Evolutionary conservation across 35 echinoderm and acorn worm genomes (phyloP).

Genomic region (Lytechinus pictus): DNA sequence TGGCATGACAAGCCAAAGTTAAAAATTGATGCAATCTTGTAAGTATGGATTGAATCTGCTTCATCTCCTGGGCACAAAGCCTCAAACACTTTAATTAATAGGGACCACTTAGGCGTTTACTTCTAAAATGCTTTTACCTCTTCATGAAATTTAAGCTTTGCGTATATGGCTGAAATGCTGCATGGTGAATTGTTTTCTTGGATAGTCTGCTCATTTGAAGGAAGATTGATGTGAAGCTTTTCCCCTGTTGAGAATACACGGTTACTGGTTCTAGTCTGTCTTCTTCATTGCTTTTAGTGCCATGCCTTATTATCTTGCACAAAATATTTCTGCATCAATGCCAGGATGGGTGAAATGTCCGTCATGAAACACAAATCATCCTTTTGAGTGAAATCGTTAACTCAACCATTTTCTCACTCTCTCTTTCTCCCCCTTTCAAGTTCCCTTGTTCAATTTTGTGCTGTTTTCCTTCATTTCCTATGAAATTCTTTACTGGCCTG

Average conservation of each 20-base stretch:
- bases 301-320: neutral
- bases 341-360: neutral
- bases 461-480: neutral
- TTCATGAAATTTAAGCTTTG: neutral
- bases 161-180: neutral
- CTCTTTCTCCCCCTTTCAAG: neutral
- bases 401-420: neutral
- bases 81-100: neutral
- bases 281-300: neutral
- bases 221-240: constrained; percentile 6
- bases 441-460: neutral
- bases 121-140: neutral
- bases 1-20: neutral
- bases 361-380: neutral
- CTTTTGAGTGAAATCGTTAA: neutral
- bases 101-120: constrained; percentile 8
- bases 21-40: neutral
- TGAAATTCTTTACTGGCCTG: too few species aligned
- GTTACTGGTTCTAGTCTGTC: neutral
- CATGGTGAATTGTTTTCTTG: neutral
- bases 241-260: neutral
- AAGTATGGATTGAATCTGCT: neutral
- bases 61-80: neutral
- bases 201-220: neutral
- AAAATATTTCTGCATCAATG: neutral